These are phyloP conservation scores for Myxocyprinus asiaticus DNA, from an alignment of 2,113 vertebrate genomes.

Conservation along the genomic window DNA sequence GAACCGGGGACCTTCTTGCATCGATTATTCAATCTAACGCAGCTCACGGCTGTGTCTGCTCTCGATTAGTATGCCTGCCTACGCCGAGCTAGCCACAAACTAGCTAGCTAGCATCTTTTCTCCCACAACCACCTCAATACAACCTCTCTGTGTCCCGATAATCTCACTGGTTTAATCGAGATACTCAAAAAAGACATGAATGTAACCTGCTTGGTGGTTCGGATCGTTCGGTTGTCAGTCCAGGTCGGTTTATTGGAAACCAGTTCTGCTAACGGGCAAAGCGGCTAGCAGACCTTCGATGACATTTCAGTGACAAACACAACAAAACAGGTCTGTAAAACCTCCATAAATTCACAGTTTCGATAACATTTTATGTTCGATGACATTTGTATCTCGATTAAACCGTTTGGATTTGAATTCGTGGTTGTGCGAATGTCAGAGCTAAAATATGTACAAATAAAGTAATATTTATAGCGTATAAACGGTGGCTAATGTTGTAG, in stretches of 20 bases:
- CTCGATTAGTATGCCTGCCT: constrained; percentile 51
- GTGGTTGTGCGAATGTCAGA: not conserved
- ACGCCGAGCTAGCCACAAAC: constrained; percentile 54
- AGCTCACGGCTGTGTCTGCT: constrained; percentile 14
- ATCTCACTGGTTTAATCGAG: not conserved
- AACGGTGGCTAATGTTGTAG: constrained; percentile 34
- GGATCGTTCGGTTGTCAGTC: constrained; percentile 10
- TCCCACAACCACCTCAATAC: not conserved
- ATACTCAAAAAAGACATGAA: constrained; percentile 6
- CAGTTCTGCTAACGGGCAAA: constrained; percentile 45
- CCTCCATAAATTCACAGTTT: not conserved
- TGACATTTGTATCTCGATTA: too few relatives aligned
- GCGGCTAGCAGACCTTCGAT: constrained; percentile 55
- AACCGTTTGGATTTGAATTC: not conserved
- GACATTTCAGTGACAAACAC: constrained; percentile 57
- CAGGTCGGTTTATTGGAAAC: constrained; percentile 44
- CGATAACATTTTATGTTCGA: too few relatives aligned
- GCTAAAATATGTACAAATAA: too few relatives aligned
- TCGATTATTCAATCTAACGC: constrained; percentile 10
- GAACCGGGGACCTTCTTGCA: not conserved
- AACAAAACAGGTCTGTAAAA: constrained; percentile 64
- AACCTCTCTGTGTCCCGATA: not conserved
- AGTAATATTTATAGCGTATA: not conserved
- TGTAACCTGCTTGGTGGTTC: not conserved
- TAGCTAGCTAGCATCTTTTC: constrained; percentile 57